phyloP scores from a whole-genome alignment of 2,113 vertebrate genomes.

The Damaliscus lunatus region DNA sequence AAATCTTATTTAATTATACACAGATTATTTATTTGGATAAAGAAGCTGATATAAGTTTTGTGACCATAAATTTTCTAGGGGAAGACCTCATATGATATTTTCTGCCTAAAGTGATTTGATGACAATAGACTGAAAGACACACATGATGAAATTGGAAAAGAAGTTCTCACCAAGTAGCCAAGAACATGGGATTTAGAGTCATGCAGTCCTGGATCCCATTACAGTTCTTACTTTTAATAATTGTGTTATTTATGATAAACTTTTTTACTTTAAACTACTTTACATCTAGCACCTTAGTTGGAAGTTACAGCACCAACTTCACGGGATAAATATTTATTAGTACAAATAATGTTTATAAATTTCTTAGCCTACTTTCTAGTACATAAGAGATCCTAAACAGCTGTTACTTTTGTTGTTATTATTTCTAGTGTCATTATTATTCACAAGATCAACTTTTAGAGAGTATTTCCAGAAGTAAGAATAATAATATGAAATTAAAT shows the following conservation, averaged over 20 bases:
- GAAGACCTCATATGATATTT: background rate
- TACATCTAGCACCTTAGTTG: slow-evolving; percentile 24
- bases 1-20: background rate
- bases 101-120: background rate
- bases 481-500: background rate
- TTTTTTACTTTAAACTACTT: background rate
- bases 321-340: background rate
- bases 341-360: background rate
- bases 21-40: background rate
- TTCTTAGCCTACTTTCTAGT: background rate
- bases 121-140: background rate
- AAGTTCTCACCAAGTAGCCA: background rate
- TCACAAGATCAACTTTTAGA: background rate
- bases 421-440: background rate
- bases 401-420: background rate
- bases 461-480: background rate
- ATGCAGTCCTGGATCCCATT: background rate
- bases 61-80: background rate
- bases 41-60: background rate
- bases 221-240: background rate
- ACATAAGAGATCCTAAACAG: background rate
- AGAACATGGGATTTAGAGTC: background rate
- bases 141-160: background rate
- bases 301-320: background rate
- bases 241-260: background rate